Evolutionary conservation across 2,797 vertebrate species (phyloP).

Genomic region (Alfaro cultratus): DNA sequence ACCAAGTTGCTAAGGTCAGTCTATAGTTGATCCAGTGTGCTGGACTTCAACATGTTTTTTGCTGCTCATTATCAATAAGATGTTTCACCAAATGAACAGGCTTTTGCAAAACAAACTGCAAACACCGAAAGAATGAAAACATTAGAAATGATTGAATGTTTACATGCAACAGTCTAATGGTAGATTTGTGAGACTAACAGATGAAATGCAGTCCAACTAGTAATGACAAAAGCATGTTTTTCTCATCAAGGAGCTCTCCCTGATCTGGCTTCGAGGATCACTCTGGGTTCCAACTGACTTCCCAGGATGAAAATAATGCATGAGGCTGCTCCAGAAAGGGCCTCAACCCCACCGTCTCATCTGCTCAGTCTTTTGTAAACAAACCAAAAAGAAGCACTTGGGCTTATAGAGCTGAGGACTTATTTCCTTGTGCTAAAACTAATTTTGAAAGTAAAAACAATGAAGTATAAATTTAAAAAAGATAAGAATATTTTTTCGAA

Average conservation of each 20-base stretch:
- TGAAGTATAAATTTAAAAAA: slow-evolving; percentile 12
- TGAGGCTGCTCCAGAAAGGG: slow-evolving; percentile 29
- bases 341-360: slow-evolving; percentile 37
- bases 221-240: slow-evolving; percentile 24
- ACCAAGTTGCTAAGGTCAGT: slow-evolving; percentile 15
- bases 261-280: slow-evolving; percentile 8
- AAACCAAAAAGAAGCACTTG: slow-evolving; percentile 40
- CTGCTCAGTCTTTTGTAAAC: slow-evolving; percentile 55
- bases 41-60: slow-evolving; percentile 19
- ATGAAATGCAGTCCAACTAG: slow-evolving; percentile 8
- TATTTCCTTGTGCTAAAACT: slow-evolving; percentile 19
- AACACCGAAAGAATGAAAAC: slow-evolving; percentile 10
- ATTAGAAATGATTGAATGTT: background rate
- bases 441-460: slow-evolving; percentile 21
- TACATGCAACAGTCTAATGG: slow-evolving; percentile 13
- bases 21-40: slow-evolving; percentile 12
- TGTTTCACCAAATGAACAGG: slow-evolving; percentile 17
- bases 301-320: slow-evolving; percentile 29
- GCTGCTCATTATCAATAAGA: slow-evolving; percentile 18
- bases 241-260: slow-evolving; percentile 14
- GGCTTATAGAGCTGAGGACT: slow-evolving; percentile 29
- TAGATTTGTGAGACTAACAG: background rate
- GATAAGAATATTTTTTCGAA: background rate
- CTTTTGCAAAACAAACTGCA: slow-evolving; percentile 12
- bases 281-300: slow-evolving; percentile 18